These are phyloP conservation scores for Reticulitermes speratus DNA, from an alignment of 1,140 invertebrate genomes.

Conservation along the genomic window DNA sequence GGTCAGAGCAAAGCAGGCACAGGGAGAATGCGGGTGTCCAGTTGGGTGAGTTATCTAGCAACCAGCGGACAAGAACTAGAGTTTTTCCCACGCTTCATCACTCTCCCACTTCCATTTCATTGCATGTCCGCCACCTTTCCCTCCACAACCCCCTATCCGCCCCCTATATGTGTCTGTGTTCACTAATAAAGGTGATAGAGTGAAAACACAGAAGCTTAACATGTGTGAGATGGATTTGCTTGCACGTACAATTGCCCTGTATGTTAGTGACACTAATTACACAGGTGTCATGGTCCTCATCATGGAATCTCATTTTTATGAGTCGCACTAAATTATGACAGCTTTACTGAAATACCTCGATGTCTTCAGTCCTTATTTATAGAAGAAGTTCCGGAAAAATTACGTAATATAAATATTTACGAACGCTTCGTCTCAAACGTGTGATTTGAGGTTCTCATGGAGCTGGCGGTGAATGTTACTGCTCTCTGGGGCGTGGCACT, in stretches of 20 bases:
- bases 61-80: not conserved
- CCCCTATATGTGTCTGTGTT: not conserved
- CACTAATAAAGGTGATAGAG: slow-evolving; percentile 1
- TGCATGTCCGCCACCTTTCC: not conserved
- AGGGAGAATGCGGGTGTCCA: not conserved
- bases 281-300: too few relatives aligned
- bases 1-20: not conserved
- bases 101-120: slow-evolving; percentile 8
- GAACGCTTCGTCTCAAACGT: too few relatives aligned
- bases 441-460: too few relatives aligned
- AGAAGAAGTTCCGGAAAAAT: too few relatives aligned
- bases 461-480: too few relatives aligned
- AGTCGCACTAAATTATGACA: too few relatives aligned
- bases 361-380: too few relatives aligned
- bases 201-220: not conserved
- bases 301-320: too few relatives aligned
- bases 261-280: too few relatives aligned
- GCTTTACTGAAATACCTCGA: too few relatives aligned
- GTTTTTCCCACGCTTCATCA: not conserved
- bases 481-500: too few relatives aligned
- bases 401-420: too few relatives aligned
- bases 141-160: not conserved
- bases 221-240: not conserved
- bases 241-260: not conserved
- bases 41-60: not conserved